Percentiles rank a stretch among this genome's conserved stretches.
Conservation (phyloP, 1,140 invertebrate genomes). For the Apis laboriosa region DNA sequence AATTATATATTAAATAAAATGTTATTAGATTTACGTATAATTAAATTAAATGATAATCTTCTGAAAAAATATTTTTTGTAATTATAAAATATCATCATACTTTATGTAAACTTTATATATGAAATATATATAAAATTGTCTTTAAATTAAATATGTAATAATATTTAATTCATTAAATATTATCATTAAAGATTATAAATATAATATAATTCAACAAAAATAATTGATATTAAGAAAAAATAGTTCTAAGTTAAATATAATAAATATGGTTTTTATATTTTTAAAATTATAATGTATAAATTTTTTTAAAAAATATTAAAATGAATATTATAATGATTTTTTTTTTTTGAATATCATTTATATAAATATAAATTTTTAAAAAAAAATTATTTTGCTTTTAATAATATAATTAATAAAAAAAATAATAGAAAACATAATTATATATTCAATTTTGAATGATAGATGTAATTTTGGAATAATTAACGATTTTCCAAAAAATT, state of each 20-base stretch:
- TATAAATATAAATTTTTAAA: constrained; percentile 10
- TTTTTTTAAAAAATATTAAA: neutral
- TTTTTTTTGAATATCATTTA: constrained; percentile 30
- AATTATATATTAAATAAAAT: neutral
- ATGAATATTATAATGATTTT: neutral
- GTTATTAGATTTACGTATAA: neutral
- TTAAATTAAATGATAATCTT: neutral
- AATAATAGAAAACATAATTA: neutral
- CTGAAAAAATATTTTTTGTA: constrained; percentile 5
- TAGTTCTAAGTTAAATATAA: constrained; percentile 32
- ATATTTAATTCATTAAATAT: neutral
- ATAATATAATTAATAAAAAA: neutral
- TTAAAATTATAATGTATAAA: constrained; percentile 35
- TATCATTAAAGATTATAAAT: neutral
- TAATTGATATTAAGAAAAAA: constrained; percentile 1
- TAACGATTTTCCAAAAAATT: constrained; percentile 15
- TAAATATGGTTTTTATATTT: constrained; percentile 24
- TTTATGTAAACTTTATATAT: constrained; percentile 17
- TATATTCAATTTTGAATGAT: constrained; percentile 11
- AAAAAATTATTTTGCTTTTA: neutral
- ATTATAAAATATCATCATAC: neutral
- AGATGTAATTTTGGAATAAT: constrained; percentile 19
- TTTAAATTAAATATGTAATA: no score
- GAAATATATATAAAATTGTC: constrained; percentile 8
- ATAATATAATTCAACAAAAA: constrained; percentile 3